phyloP scores from a whole-genome alignment of 2,113 vertebrate genomes.

The Agapornis roseicollis region DNA sequence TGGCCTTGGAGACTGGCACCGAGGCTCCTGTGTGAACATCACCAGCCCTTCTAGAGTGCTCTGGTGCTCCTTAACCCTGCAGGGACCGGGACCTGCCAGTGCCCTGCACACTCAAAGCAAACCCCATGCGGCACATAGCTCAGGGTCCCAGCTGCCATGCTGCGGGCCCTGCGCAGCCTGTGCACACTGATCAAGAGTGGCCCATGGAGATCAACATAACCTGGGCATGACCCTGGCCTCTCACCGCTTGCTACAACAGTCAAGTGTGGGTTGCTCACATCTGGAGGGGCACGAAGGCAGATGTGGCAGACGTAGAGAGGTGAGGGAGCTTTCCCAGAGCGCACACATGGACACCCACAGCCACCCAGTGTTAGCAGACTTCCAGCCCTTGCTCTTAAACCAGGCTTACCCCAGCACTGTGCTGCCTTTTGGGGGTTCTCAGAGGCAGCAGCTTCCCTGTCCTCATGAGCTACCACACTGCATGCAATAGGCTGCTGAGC shows the following conservation, averaged over 20 bases:
- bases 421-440: background rate
- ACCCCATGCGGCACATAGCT: background rate
- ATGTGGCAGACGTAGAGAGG: fast-evolving
- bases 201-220: fast-evolving
- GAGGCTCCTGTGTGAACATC: background rate
- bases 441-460: background rate
- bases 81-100: background rate
- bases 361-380: background rate
- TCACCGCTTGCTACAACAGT: background rate
- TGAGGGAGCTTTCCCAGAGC: background rate
- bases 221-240: fast-evolving
- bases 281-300: background rate
- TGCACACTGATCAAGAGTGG: background rate
- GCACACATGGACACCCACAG: background rate
- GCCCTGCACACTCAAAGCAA: background rate
- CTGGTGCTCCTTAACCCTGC: background rate
- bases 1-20: background rate
- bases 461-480: background rate
- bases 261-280: background rate
- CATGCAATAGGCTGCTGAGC: background rate
- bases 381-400: background rate
- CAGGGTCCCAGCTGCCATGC: background rate
- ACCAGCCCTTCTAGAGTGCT: background rate
- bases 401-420: background rate
- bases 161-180: background rate